Base-by-base conservation (phyloP, 2,888 invertebrate genomes). In the Eurois occulta region DNA sequence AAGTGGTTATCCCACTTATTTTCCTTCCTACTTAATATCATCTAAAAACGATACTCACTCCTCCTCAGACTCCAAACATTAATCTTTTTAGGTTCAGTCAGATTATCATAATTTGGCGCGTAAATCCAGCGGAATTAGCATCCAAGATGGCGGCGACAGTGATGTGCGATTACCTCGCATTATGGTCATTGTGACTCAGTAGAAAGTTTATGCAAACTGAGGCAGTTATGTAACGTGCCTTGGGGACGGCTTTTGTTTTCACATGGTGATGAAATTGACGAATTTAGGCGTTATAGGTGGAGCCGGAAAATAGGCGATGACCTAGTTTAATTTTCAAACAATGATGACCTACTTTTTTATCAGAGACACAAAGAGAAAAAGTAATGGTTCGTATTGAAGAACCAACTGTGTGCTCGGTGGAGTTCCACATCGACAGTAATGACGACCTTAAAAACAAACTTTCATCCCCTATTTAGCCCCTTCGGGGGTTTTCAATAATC, bases 111-210 rank as follows among this genome's bases (percentile, higher is more conserved):
- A 72, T 71, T 73, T 60, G 32, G 52, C 68, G 60, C 66, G 58
- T 60, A 71, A 69, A 83, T 48, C 69, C 52, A 64, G 58, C 18
- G 32, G 43, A 55, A 66, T 83, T 77, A 73, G 43, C 64, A 68
- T 67, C 32, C 64, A 84, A 84, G 64, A 83, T 74, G 84, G 77
- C 81, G 70, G 16, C 43, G 48, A 60, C 70, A 67, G 18, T 77
- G 73, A 77, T 48, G 74, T 65, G 71, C 55, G 71, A 58, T 77
- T 84, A 80, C 68, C 41, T 65, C 62, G 43, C 21, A 58, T 72
- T 76, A 84, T 82, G 85, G 75, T 68, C 65, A 82, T 85, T 75
- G 75, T 82, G 85, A 84, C 65, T 85, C 84, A 85, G 70, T 78
- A 84, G 84, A 84, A 84, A 84, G 84, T 85, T 73, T 75, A 78